Base-by-base conservation (phyloP, 2,797 vertebrate species). In the Coreius guichenoti region DNA sequence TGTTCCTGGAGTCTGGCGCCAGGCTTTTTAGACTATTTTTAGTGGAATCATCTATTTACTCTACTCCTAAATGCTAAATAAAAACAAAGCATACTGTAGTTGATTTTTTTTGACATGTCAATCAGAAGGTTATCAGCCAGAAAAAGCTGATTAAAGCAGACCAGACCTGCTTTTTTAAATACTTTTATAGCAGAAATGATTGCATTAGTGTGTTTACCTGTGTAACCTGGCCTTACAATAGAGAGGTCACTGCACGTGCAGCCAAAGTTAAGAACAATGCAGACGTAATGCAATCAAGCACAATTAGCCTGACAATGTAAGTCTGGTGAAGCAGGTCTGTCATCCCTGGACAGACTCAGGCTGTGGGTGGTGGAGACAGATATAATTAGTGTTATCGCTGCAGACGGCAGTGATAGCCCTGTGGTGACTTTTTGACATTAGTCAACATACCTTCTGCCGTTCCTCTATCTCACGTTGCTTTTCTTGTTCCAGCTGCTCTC, bases 391-490 rank as follows among this genome's bases (percentile, higher is more conserved):
- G 33, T 78, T 85, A 88, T 85, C 63, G 14, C 74, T 51, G 54
- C 51, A 39, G 70, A 81, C 29, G 7, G 61, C 58, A 79, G 33
- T 67, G 39, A 65, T 72, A 72, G 61, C 63, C 47, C 29, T 47
- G 70, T 61, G 13, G 54, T 65, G 79, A 69, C 85, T 68, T 84
- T 68, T 72, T 79, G 84, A 78, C 83, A 51, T 88, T 77, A 33
- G 79, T 49, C 80, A 82, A 51, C 58, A 70, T 89, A 96, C 94
- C 95, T 93, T 94, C 82, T 86, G 93, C 80, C 87, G 89, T 78
- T 93, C 91, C 80, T 95, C 93, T 80, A 94, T 84, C 79, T 92
- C 87, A 65, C 23, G 54, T 13, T 92, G 90, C 90, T 87, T 92
- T 84, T 94, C 88, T 88, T 86, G 89, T 74, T 95, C 93, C 79